Base-by-base conservation (phyloP, 2,888 invertebrate species). In the Campoplex capitator region DNA sequence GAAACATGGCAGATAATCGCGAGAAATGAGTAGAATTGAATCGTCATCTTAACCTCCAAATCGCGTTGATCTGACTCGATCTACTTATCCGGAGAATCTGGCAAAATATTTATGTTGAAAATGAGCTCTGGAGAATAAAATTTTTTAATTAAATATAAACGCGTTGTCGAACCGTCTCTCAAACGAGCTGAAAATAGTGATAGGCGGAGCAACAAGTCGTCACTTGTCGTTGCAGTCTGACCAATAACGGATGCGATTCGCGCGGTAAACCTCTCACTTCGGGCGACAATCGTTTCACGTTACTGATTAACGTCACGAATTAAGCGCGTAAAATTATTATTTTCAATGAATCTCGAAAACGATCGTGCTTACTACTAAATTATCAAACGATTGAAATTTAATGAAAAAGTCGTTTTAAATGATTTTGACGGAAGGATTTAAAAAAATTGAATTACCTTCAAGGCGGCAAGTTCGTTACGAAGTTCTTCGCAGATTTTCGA, bases 401-500 rank as follows among this genome's bases (percentile, higher is more conserved):
- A 16, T 4, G 13, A 38, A 38, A 38, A 38, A 38, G 6, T 38
- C 38, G 38, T 3, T 38, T 6, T 38, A 38, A 38, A 38, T 38
- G 42, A 42, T 42, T 9, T 42, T 42, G 42, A 8, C 8, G 1
- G 11, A 28, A 58, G 16, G 6, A 16, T 13, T n/a, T n/a, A n/a
- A 4, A 32, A 32, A 62, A 32, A 62, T 16, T 0, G 3, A 1
- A 32, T 45, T 85, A 95, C 95, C 94, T 95, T 94, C 67, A 94
- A 90, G 83, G 92, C 90, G 16, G 92, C 89, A 38, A 95, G 90
- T 89, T 95, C 95, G 62, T 89, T 88, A 11, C 92, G 92, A 54
- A 95, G 91, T 85, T 94, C 93, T 73, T 93, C 93, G 81, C 93
- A 90, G 80, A 89, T 91, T 73, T 92, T 91, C 67, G 90, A 88